Evolutionary conservation across 2,888 invertebrate species (phyloP), one percentile per base, ranked within the genome.

Genomic region (Ariolimax columbianus): DNA sequence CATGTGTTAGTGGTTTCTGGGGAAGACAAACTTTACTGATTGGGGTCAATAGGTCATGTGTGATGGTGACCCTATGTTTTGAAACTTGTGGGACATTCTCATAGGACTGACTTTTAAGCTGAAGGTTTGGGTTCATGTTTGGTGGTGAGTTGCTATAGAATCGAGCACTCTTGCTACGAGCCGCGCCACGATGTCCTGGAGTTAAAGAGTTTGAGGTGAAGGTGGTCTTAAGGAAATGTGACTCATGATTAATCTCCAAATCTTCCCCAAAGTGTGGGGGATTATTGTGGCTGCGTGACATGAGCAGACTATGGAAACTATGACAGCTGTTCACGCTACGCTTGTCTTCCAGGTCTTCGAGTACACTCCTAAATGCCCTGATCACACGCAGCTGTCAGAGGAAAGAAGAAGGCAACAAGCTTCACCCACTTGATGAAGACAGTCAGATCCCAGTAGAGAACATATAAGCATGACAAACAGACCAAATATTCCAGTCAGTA

Each of bases 341-440:
- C 94, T 98, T 97, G 96, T 99, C 99, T 96, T 98, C 99, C 96
- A 99, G 96, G 96, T 99, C 99, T 96, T 99, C 99, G 96, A 99
- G 96, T 94, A 97, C 83, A 78, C 85, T 85, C 81, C 80, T 84
- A 75, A 87, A 86, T 77, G 86, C 86, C 98, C 97, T 95, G 98
- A 98, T 98, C 63, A 87, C 87, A 33, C 87, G 94, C 98, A 87
- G 85, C 86, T 88, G 86, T 82, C 66, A 77, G 63, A 66, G 80
- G 83, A 83, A 77, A 77, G 38, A 83, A 68, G 68, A 77, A 77
- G 59, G 77, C 75, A 63, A 77, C 7, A 77, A 38, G 33, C 59
- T 55, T 77, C 36, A 51, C 77, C 33, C n/a, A 30, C 30, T 51
- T 75, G 26, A 70, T 70, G 23, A 23, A 40, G 38, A 70, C 23